Evolutionary conservation across 2,113 vertebrate genomes (phyloP).

Genomic region (Symphodus melops): DNA sequence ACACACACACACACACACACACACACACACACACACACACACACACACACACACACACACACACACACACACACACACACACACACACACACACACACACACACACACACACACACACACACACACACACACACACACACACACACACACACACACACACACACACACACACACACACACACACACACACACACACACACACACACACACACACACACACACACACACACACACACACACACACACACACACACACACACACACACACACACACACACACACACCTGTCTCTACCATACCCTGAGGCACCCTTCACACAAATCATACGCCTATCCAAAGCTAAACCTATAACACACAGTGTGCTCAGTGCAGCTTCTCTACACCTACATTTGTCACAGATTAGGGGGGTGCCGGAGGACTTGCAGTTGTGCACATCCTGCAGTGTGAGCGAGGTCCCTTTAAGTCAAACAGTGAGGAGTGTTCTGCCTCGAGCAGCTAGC

Average conservation of each 20-base stretch:
- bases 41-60: conserved; percentile 52
- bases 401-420: conserved; percentile 16
- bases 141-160: conserved; percentile 19
- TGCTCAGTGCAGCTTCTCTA: conserved; percentile 35
- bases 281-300: conserved; percentile 43
- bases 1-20: conserved; percentile 52
- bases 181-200: conserved; percentile 19
- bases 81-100: conserved; percentile 52
- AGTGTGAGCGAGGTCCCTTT: conserved; percentile 33
- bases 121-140: conserved; percentile 42
- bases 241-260: conserved; percentile 19
- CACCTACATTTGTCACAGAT: conserved; percentile 65
- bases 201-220: conserved; percentile 19
- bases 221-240: conserved; percentile 19
- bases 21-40: conserved; percentile 52
- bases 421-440: conserved; percentile 27
- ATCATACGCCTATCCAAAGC: conserved; percentile 54
- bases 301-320: conserved; percentile 54
- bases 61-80: conserved; percentile 52
- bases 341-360: conserved; percentile 47
- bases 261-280: conserved; percentile 28
- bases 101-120: conserved; percentile 52
- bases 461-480: conserved; percentile 41
- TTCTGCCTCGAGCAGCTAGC: conserved; percentile 50
- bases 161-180: conserved; percentile 19